Percentiles rank a stretch among this genome's conserved stretches.
These are phyloP conservation scores for Asobara japonica DNA, from an alignment of 1,140 invertebrate genomes.

Conservation along the genomic window DNA sequence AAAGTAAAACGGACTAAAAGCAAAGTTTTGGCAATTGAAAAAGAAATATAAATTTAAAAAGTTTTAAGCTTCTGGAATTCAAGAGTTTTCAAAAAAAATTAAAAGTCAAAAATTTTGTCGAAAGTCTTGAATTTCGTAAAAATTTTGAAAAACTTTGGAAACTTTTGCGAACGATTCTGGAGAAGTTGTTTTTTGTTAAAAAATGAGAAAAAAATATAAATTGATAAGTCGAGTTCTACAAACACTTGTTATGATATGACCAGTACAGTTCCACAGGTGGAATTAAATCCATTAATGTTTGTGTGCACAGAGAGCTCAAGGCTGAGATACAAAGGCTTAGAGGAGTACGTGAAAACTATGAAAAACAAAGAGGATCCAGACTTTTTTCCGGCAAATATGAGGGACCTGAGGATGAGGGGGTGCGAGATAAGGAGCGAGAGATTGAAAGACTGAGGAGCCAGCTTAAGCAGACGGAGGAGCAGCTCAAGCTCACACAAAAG, in stretches of 20 bases:
- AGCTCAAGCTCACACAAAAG: constrained; percentile 58
- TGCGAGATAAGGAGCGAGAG: constrained; percentile 70
- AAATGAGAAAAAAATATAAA: no score
- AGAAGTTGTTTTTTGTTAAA: no score
- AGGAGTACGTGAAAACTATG: constrained; percentile 69
- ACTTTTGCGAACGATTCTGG: no score
- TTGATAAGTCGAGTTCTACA: no score
- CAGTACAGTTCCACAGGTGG: background rate
- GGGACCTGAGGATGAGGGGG: constrained; percentile 54
- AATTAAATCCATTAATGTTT: constrained; percentile 26
- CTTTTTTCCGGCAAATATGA: constrained; percentile 50
- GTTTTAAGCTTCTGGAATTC: no score
- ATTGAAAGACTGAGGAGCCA: constrained; percentile 70
- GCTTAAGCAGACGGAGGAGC: constrained; percentile 70
- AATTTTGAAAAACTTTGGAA: no score
- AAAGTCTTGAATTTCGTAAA: no score
- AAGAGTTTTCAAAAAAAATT: no score
- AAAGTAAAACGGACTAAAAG: no score
- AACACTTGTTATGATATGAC: constrained; percentile 15
- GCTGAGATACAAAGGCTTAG: constrained; percentile 76
- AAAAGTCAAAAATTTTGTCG: no score
- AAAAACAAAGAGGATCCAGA: constrained; percentile 60
- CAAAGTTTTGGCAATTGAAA: no score
- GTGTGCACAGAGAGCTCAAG: constrained; percentile 66
- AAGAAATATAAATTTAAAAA: no score